phyloP scores from a whole-genome alignment of 2,797 vertebrate genomes.

The Myotis myotis region DNA sequence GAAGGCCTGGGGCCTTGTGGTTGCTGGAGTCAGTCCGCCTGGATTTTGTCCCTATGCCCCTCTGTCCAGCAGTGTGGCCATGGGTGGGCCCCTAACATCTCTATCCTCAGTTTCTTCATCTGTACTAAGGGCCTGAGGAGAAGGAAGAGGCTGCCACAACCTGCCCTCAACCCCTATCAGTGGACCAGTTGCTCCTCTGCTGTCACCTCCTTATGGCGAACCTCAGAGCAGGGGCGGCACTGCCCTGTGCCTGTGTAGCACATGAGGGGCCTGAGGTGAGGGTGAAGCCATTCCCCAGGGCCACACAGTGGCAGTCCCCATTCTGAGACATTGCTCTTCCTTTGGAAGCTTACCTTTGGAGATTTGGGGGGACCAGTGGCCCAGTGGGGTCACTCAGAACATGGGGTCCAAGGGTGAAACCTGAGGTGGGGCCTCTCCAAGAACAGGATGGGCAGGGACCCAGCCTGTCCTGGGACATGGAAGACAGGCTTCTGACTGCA shows the following conservation, averaged over 20 bases:
- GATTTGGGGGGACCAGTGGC: background rate
- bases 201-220: background rate
- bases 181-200: background rate
- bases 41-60: background rate
- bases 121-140: background rate
- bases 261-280: too few species aligned
- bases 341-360: background rate
- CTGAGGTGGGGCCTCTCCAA: background rate
- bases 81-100: background rate
- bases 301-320: background rate
- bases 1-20: background rate
- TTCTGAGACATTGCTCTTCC: background rate
- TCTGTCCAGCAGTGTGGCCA: background rate
- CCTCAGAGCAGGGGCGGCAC: background rate
- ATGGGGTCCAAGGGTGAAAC: background rate
- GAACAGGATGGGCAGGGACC: background rate
- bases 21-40: background rate
- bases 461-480: background rate
- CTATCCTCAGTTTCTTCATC: background rate
- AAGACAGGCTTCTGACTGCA: background rate
- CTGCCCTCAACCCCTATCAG: background rate
- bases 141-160: background rate
- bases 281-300: accelerated
- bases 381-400: background rate
- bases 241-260: background rate